These are phyloP conservation scores for Remorina albescens DNA, from an alignment of 2,797 vertebrate genomes.

Conservation along the genomic window DNA sequence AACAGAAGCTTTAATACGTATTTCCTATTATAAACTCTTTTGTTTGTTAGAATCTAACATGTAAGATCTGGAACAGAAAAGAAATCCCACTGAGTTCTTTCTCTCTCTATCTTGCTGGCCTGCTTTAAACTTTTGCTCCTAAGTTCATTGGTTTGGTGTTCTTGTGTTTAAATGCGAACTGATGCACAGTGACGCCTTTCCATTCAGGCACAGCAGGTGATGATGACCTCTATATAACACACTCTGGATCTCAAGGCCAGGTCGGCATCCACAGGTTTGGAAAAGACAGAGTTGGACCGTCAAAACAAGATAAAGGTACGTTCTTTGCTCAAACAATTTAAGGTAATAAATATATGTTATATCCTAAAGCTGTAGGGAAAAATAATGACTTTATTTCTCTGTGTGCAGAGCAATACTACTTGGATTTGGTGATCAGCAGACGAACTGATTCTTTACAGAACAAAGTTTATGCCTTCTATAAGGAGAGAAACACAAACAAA, in stretches of 20 bases:
- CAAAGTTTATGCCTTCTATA: slow-evolving; percentile 80
- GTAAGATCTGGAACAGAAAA: no score
- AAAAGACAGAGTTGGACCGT: not conserved
- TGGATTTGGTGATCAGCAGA: slow-evolving; percentile 67
- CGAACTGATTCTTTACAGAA: slow-evolving; percentile 20
- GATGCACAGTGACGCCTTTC: not conserved
- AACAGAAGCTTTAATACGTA: no score
- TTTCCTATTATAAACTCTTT: no score
- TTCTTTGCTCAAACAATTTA: no score
- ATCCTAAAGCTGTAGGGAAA: rapidly evolving
- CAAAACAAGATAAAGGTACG: slow-evolving; percentile 54
- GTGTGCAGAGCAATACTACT: slow-evolving; percentile 75
- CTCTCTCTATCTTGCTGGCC: no score
- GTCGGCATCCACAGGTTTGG: slow-evolving; percentile 74
- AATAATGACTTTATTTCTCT: not conserved
- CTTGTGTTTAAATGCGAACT: no score
- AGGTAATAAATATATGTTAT: not conserved
- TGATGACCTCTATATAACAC: slow-evolving; percentile 64
- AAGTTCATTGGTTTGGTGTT: no score
- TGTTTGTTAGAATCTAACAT: no score
- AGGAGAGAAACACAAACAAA: slow-evolving; percentile 58
- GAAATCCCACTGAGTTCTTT: no score
- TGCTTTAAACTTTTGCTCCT: no score
- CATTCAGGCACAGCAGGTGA: slow-evolving; percentile 36
- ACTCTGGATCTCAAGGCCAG: slow-evolving; percentile 29